Base-by-base conservation (phyloP, 2,113 vertebrate genomes). In the Mola mola region DNA sequence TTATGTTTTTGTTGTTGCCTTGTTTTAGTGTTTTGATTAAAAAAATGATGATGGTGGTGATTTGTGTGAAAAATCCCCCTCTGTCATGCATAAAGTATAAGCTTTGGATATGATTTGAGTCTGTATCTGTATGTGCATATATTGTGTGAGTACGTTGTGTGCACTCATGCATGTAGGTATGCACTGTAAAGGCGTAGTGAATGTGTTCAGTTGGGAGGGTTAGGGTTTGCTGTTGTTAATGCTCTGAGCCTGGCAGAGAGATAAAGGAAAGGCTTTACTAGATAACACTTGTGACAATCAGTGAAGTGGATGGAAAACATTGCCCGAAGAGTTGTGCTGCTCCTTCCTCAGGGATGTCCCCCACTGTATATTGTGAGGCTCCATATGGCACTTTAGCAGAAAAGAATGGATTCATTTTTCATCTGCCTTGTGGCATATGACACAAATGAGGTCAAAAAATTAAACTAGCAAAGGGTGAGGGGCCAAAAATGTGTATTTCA, bases 291-390 rank as follows among this genome's bases (percentile, higher is more conserved):
- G 11, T 28, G 57, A 50, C 36, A 48, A 37, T 46, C 26, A 1
- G 65, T 63, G 72, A 72, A 66, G 57, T 49, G 53, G 53, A 50
- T 56, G 29, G 50, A 78, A 78, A 76, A 77, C 72, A 37, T 48
- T 52, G 60, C 29, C 53, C 62, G 41, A 22, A 59, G 44, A 76
- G 29, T 42, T 55, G 69, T 47, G 50, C 42, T 59, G 26, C 43
- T 53, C 31, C 15, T 44, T 74, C 75, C 78, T 78, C 64, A 6
- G 70, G 57, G 80, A 71, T 55, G 47, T 25, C 44, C 67, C 49
- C 15, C 13, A 11, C 61, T 3, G 19, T 69, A 6, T 46, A 38
- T 46, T 59, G 36, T 43, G 22, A 41, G 10, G 73, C 71, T 66
- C 68, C 68, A 56, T 82, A 73, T 73, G 81, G 67, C 25, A 8